These are phyloP conservation scores for Lampropteryx suffumata DNA, from an alignment of 2,888 invertebrate species.

Conservation along the genomic window DNA sequence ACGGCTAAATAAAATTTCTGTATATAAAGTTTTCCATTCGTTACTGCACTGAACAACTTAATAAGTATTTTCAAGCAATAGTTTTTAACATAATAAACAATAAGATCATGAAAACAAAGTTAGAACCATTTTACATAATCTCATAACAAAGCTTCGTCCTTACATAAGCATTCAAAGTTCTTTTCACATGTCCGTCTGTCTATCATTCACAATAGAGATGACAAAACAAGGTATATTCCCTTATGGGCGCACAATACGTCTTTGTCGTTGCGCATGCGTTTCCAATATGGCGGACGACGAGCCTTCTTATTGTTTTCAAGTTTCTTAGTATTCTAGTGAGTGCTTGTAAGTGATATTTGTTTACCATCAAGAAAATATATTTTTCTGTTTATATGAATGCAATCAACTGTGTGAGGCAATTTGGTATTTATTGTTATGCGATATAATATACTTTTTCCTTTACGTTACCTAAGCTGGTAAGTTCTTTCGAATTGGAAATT, in stretches of 20 bases:
- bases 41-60: no score
- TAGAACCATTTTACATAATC: constrained; percentile 40
- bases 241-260: constrained; percentile 74
- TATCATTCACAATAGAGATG: constrained; percentile 72
- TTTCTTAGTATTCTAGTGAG: constrained; percentile 42
- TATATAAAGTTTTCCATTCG: no score
- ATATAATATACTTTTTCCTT: no score
- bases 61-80: no score
- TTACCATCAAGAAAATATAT: constrained; percentile 14
- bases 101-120: constrained; percentile 26
- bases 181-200: constrained; percentile 80
- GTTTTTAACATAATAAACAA: constrained; percentile 11
- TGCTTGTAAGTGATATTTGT: constrained; percentile 21
- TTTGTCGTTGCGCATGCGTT: constrained; percentile 54
- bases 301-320: constrained; percentile 59
- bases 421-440: no score
- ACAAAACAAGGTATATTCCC: constrained; percentile 80
- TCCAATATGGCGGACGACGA: constrained; percentile 55
- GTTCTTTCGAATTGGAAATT: no score
- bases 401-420: not conserved
- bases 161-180: constrained; percentile 75
- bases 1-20: no score
- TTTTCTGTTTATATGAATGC: constrained; percentile 3
- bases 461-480: no score
- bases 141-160: constrained; percentile 46